Percentiles rank a stretch among this genome's conserved stretches.
Evolutionary conservation across 2,797 vertebrate species (phyloP).

Genomic region (Melanotaenia parkinsoni): DNA sequence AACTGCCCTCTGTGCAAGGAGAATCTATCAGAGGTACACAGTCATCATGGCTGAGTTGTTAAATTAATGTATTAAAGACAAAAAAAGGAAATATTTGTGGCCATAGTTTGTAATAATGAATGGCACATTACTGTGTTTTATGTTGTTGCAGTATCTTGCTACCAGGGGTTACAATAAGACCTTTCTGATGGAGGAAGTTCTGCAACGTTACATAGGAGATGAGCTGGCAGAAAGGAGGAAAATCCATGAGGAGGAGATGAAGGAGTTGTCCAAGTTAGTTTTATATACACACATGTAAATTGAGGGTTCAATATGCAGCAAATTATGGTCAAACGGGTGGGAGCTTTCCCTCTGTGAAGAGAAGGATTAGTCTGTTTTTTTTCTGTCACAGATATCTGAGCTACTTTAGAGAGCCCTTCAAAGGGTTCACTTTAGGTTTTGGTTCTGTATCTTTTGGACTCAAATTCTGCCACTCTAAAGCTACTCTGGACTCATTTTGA

Average conservation of each 20-base stretch:
- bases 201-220: conserved; percentile 88
- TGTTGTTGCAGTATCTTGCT: conserved; percentile 87
- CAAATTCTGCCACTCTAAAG: too few relatives aligned
- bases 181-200: conserved; percentile 90
- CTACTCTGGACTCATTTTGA: too few relatives aligned
- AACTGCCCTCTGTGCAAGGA: conserved; percentile 95
- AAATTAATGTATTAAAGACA: neutral
- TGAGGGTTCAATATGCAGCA: neutral
- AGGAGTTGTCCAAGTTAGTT: conserved; percentile 91
- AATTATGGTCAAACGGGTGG: neutral
- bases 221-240: conserved; percentile 92
- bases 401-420: too few relatives aligned
- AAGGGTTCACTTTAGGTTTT: too few relatives aligned
- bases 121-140: neutral
- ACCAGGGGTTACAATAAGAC: conserved; percentile 91
- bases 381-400: too few relatives aligned
- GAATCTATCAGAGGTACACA: conserved; percentile 88
- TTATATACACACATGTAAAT: neutral
- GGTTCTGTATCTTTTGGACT: too few relatives aligned
- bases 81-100: neutral
- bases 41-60: neutral
- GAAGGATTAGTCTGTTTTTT: too few relatives aligned
- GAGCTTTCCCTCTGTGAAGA: neutral
- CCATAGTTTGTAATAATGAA: neutral
- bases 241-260: conserved; percentile 93